Percentiles rank a stretch among this genome's conserved stretches.
Evolutionary conservation across 2,113 vertebrate genomes (phyloP).

Genomic region (Thalassarche chlororhynchos): DNA sequence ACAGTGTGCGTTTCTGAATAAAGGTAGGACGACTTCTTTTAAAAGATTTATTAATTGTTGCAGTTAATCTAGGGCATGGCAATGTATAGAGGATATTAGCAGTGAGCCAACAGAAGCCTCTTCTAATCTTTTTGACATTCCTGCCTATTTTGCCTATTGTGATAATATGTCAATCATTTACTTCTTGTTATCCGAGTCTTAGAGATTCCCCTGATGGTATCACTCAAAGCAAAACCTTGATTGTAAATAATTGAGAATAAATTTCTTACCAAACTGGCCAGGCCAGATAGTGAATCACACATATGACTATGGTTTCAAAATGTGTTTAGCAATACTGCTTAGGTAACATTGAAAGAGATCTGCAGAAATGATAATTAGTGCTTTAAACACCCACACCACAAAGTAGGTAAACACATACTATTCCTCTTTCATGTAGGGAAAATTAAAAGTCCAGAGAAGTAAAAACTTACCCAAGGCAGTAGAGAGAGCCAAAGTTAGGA

Average conservation of each 20-base stretch:
- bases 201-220: neutral
- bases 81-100: neutral
- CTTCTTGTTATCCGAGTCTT: neutral
- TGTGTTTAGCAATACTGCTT: conserved; percentile 46
- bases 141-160: neutral
- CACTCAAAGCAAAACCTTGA: neutral
- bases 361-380: conserved; percentile 19
- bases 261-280: conserved; percentile 41
- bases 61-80: neutral
- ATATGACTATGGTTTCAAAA: conserved; percentile 32
- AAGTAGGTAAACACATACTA: neutral
- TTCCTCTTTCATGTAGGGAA: neutral
- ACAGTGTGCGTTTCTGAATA: neutral
- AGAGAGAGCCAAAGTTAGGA: neutral
- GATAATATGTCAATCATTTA: neutral
- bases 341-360: conserved; percentile 29
- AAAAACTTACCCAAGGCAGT: neutral
- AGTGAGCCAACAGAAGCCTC: neutral
- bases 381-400: conserved; percentile 39
- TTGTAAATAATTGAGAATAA: conserved; percentile 28
- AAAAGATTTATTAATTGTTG: neutral
- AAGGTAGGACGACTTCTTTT: neutral
- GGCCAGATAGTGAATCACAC: conserved; percentile 14
- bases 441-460: conserved; percentile 7
- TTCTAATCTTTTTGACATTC: neutral